Percentiles rank a stretch among this genome's conserved stretches.
Evolutionary conservation across 2,888 invertebrate genomes (phyloP).

Genomic region (Vandiemenella viatica): DNA sequence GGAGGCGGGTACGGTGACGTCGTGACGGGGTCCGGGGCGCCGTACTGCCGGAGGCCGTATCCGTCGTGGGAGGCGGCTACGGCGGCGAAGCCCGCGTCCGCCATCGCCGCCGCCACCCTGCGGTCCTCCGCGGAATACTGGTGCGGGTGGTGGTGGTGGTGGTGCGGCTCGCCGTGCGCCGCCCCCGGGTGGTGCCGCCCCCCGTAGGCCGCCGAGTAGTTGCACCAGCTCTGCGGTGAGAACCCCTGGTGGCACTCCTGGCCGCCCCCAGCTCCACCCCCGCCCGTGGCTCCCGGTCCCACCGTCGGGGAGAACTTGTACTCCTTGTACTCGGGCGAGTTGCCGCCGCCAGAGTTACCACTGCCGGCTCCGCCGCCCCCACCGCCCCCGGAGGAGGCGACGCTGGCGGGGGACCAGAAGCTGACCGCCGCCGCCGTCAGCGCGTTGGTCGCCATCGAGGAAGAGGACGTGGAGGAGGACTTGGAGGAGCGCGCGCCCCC

Average conservation of each 20-base stretch:
- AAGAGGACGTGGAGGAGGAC: background rate
- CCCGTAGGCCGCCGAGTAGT: conserved; percentile 47
- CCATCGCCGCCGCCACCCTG: conserved; percentile 41
- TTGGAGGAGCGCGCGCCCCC: conserved; percentile 1
- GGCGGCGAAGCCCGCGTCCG: conserved; percentile 38
- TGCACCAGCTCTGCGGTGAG: conserved; percentile 55
- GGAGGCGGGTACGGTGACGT: conserved; percentile 65
- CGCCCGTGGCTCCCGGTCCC: conserved; percentile 46
- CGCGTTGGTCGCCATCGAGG: conserved; percentile 4
- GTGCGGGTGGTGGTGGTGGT: conserved; percentile 38
- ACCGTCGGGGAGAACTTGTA: conserved; percentile 34
- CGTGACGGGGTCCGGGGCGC: conserved; percentile 52
- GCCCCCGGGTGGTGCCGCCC: conserved; percentile 39
- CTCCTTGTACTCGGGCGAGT: conserved; percentile 2
- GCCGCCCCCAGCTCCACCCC: conserved; percentile 7
- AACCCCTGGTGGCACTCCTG: conserved; percentile 53
- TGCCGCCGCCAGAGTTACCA: too few species aligned
- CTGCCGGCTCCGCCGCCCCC: background rate
- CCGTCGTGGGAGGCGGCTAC: conserved; percentile 57
- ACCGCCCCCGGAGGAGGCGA: conserved; percentile 29
- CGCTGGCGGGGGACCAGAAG: conserved; percentile 27
- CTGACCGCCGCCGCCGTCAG: conserved; percentile 26
- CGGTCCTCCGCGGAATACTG: conserved; percentile 45
- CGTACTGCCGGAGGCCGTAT: conserved; percentile 60
- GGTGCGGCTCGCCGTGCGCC: conserved; percentile 41